Conservation (phyloP, 1,140 invertebrate genomes). For the Microplitis mediator region DNA sequence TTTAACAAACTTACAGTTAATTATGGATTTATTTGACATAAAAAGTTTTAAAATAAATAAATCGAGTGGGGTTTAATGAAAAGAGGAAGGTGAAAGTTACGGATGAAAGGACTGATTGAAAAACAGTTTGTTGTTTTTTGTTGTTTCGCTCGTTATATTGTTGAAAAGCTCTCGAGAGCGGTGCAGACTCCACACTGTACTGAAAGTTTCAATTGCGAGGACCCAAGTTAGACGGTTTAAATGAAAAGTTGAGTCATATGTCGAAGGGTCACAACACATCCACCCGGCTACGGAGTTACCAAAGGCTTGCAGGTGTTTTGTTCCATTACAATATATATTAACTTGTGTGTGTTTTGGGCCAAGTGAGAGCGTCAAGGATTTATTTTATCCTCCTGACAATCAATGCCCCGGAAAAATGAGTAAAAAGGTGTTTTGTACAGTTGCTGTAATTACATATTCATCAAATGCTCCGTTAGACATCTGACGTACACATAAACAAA, state of each 20-base stretch:
- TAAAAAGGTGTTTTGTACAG: background rate
- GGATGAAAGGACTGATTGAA: slow-evolving; percentile 1
- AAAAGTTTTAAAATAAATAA: too few relatives aligned
- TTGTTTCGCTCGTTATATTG: background rate
- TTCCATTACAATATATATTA: too few relatives aligned
- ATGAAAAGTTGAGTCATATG: background rate
- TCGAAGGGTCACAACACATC: background rate
- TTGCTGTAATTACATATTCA: too few relatives aligned
- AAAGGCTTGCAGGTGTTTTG: too few relatives aligned
- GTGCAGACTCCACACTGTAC: background rate
- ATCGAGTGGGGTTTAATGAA: too few relatives aligned
- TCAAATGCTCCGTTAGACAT: too few relatives aligned
- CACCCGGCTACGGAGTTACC: too few relatives aligned
- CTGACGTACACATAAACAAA: too few relatives aligned
- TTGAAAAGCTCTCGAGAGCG: background rate
- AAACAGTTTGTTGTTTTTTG: background rate
- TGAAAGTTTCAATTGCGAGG: background rate
- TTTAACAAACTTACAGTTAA: too few relatives aligned
- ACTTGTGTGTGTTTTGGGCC: too few relatives aligned
- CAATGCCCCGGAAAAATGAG: background rate
- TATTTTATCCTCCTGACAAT: background rate
- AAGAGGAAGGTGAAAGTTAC: background rate
- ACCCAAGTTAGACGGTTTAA: background rate
- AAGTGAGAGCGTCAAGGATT: too few relatives aligned
- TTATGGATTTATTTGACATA: too few relatives aligned